Evolutionary conservation across 53 echinoderm and acorn worm species (phyloP).

Genomic region (Glandiceps talaboti): DNA sequence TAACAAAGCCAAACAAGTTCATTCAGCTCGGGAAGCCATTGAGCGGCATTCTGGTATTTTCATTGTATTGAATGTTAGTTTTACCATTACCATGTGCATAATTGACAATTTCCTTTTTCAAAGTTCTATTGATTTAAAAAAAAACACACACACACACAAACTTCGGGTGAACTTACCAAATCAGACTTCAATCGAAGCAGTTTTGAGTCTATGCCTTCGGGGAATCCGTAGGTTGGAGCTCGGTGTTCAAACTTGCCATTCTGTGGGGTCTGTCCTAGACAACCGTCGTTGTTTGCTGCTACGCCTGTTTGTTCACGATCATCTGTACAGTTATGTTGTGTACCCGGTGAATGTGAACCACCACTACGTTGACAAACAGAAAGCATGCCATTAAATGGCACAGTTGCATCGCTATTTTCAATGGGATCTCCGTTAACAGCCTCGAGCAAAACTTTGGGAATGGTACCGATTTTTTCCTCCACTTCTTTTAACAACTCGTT

Average conservation of each 20-base stretch:
- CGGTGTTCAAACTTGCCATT: too few relatives aligned
- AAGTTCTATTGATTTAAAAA: too few relatives aligned
- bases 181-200: not conserved
- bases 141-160: too few relatives aligned
- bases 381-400: too few relatives aligned
- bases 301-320: not conserved
- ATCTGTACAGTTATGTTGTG: not conserved
- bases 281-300: not conserved
- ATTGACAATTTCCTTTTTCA: too few relatives aligned
- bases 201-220: not conserved
- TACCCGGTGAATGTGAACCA: not conserved
- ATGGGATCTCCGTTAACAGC: not conserved
- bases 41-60: too few relatives aligned
- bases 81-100: too few relatives aligned
- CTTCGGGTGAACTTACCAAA: not conserved
- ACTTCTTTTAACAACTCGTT: not conserved
- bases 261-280: not conserved
- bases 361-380: too few relatives aligned
- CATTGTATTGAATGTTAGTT: too few relatives aligned
- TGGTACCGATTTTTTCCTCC: not conserved
- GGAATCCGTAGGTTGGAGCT: too few relatives aligned
- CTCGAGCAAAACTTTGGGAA: not conserved
- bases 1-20: too few relatives aligned
- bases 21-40: too few relatives aligned
- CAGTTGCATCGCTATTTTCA: not conserved